Conservation (phyloP, 2,888 invertebrate species). For the Megastigmus dorsalis region DNA sequence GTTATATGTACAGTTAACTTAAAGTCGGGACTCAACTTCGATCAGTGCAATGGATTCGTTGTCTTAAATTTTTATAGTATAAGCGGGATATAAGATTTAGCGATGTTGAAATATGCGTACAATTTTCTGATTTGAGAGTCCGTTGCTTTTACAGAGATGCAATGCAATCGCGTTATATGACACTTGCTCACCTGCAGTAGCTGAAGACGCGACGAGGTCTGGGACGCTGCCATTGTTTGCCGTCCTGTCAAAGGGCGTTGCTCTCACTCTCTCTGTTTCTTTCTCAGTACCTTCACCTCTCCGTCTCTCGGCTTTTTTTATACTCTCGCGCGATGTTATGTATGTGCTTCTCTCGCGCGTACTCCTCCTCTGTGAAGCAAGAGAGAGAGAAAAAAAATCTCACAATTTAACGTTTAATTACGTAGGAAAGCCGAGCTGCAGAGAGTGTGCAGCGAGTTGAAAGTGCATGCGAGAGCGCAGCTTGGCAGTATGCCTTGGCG, state of each 20-base stretch:
- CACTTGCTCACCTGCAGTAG: conserved; percentile 71
- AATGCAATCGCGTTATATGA: too few relatives aligned
- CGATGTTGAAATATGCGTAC: too few relatives aligned
- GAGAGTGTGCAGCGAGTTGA: neutral
- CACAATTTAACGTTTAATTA: conserved; percentile 17
- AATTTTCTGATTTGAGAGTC: too few relatives aligned
- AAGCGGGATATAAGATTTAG: too few relatives aligned
- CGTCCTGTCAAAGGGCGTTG: neutral
- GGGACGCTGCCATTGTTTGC: conserved; percentile 66
- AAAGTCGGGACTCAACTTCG: too few relatives aligned
- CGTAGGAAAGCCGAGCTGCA: neutral
- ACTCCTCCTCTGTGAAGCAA: neutral
- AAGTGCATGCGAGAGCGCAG: neutral
- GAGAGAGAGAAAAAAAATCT: neutral
- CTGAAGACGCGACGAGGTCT: conserved; percentile 71
- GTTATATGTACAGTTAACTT: too few relatives aligned
- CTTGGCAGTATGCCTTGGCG: too few relatives aligned
- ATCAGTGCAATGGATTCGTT: too few relatives aligned
- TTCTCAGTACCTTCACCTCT: neutral
- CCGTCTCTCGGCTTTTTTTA: neutral
- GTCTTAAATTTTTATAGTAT: too few relatives aligned
- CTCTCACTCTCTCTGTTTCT: neutral
- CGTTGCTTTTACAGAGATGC: too few relatives aligned
- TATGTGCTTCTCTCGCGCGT: neutral
- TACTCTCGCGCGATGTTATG: neutral